Evolutionary conservation across 2,113 vertebrate genomes (phyloP).

Genomic region (Circaetus cinerascens): DNA sequence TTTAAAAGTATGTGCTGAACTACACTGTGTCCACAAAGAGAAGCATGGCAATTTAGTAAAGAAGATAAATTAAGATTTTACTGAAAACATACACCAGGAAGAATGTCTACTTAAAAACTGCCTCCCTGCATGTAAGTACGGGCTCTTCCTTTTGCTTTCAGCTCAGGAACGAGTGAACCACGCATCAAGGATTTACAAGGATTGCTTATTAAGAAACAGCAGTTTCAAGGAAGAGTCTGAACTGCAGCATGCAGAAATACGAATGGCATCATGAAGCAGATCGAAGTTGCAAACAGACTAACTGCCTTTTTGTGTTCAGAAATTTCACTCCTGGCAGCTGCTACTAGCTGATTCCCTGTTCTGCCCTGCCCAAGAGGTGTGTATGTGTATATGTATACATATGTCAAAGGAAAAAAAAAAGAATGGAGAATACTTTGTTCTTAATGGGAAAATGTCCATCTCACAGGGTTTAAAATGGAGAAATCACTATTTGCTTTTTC

Average conservation of each 20-base stretch:
- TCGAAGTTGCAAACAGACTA: neutral
- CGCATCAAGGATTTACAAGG: neutral
- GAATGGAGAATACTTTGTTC: neutral
- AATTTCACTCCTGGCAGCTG: neutral
- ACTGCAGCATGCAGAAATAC: neutral
- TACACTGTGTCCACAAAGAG: neutral
- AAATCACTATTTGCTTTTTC: neutral
- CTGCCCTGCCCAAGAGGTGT: neutral
- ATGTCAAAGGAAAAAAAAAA: neutral
- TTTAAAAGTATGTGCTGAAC: neutral
- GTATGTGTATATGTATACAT: neutral
- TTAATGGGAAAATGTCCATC: neutral
- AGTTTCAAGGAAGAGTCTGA: neutral
- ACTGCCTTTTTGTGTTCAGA: neutral
- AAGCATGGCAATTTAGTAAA: neutral
- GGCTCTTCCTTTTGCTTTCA: neutral
- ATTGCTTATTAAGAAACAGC: neutral
- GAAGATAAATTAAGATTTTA: slow-evolving; percentile 29
- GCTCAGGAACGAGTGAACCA: neutral
- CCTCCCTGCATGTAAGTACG: fast-evolving
- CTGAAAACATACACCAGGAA: slow-evolving; percentile 1
- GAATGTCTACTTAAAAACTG: neutral
- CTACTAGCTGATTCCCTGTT: neutral
- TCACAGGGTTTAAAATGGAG: neutral
- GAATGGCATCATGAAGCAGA: neutral